These are phyloP conservation scores for Stenotaenia linearis DNA, from an alignment of 2,888 invertebrate genomes.

Conservation along the genomic window DNA sequence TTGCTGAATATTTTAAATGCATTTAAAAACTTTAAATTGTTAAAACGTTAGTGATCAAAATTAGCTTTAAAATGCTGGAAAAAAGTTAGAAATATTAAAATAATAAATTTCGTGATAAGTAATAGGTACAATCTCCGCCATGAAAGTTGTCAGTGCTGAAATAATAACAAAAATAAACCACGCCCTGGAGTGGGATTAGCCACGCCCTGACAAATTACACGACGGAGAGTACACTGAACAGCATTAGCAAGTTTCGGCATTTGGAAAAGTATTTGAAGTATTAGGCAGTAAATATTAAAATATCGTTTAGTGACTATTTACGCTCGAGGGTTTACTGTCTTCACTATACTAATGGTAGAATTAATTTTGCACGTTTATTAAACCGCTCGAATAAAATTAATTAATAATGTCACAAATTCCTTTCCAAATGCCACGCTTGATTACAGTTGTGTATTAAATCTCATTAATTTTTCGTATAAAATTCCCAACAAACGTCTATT, in stretches of 20 bases:
- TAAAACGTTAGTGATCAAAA: background rate
- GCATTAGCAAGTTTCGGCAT: background rate
- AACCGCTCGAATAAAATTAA: slow-evolving; percentile 1
- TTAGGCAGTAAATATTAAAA: background rate
- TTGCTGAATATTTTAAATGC: background rate
- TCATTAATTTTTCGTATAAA: background rate
- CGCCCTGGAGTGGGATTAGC: background rate
- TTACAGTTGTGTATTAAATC: background rate
- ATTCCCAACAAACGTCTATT: background rate
- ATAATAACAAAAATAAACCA: background rate
- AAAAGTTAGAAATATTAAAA: background rate
- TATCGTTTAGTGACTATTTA: background rate
- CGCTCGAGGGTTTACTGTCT: background rate
- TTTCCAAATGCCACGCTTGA: slow-evolving; percentile 19
- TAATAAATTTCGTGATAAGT: background rate
- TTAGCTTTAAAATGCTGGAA: background rate
- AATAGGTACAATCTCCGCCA: background rate
- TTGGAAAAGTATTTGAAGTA: slow-evolving; percentile 13
- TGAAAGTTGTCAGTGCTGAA: background rate
- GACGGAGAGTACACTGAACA: background rate
- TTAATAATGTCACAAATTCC: slow-evolving; percentile 20
- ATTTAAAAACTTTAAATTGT: no score
- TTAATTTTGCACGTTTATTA: slow-evolving; percentile 5
- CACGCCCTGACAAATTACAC: slow-evolving; percentile 20
- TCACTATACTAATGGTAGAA: background rate